These are phyloP conservation scores for Drosophila multiciliata DNA, from an alignment of 2,888 invertebrate genomes.

Conservation along the genomic window DNA sequence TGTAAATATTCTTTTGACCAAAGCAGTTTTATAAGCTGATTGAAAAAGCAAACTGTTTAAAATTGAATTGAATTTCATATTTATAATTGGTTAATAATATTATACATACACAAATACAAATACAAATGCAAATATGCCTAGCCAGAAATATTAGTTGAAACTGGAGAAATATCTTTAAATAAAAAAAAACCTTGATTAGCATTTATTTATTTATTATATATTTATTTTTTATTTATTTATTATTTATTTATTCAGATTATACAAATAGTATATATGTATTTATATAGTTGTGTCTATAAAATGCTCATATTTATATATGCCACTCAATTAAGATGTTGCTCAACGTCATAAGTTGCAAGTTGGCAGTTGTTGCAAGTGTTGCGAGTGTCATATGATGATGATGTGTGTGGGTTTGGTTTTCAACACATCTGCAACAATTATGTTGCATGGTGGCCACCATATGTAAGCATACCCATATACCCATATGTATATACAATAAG, in stretches of 20 bases:
- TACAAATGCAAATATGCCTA: neutral
- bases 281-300: neutral
- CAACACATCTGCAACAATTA: constrained; percentile 45
- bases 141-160: neutral
- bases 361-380: constrained; percentile 1
- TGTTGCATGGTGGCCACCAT: constrained; percentile 50
- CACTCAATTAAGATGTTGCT: constrained; percentile 45
- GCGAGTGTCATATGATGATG: constrained; percentile 38
- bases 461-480: constrained; percentile 37
- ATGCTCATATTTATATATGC: constrained; percentile 7
- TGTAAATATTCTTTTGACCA: neutral
- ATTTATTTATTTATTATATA: too few species aligned
- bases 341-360: constrained; percentile 5
- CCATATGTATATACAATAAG: neutral
- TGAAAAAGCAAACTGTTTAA: neutral
- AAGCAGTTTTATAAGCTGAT: constrained; percentile 1
- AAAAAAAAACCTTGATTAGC: neutral
- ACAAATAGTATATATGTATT: neutral
- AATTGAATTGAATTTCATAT: neutral
- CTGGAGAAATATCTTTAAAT: neutral
- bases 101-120: neutral
- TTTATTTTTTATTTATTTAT: too few species aligned
- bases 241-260: neutral
- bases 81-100: neutral
- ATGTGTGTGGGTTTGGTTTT: constrained; percentile 46